phyloP scores from a whole-genome alignment of 1,140 invertebrate genomes.

The Rhyacophila brunnea region DNA sequence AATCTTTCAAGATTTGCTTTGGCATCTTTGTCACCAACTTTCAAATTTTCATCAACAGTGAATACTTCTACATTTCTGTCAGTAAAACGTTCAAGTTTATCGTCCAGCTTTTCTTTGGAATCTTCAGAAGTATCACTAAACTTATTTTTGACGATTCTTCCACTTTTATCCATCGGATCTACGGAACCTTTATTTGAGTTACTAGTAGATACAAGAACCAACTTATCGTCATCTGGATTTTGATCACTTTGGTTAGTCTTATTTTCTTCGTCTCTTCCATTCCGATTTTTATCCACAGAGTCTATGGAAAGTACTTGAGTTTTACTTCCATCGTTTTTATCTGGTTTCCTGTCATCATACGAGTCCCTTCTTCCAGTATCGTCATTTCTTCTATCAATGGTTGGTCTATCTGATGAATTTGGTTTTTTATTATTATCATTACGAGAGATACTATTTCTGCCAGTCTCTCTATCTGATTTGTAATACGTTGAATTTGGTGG shows the following conservation, averaged over 20 bases:
- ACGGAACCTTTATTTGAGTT: conserved; percentile 5
- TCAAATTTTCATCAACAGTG: conserved; percentile 45
- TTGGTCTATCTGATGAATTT: conserved; percentile 5
- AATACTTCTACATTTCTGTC: conserved; percentile 48
- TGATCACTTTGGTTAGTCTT: conserved; percentile 1
- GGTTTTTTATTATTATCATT: conserved; percentile 32
- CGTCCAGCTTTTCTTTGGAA: conserved; percentile 40
- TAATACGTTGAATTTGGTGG: conserved; percentile 53
- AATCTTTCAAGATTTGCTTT: conserved; percentile 45
- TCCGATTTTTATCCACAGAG: conserved; percentile 10
- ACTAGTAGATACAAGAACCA: conserved; percentile 25
- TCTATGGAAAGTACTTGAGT: conserved; percentile 13
- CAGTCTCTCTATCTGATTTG: conserved; percentile 42
- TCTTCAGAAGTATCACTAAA: neutral
- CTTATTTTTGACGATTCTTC: conserved; percentile 24
- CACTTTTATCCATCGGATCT: conserved; percentile 28
- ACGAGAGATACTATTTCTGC: conserved; percentile 27
- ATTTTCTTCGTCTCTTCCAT: conserved; percentile 24
- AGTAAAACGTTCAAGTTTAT: conserved; percentile 46
- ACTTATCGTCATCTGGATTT: conserved; percentile 17
- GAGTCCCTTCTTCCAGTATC: conserved; percentile 36
- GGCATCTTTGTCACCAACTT: conserved; percentile 39
- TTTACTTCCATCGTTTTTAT: neutral
- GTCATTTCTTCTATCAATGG: conserved; percentile 33
- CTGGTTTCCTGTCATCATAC: conserved; percentile 5